These are phyloP conservation scores for Dynastes maya DNA, from an alignment of 2,888 invertebrate genomes.

Conservation along the genomic window DNA sequence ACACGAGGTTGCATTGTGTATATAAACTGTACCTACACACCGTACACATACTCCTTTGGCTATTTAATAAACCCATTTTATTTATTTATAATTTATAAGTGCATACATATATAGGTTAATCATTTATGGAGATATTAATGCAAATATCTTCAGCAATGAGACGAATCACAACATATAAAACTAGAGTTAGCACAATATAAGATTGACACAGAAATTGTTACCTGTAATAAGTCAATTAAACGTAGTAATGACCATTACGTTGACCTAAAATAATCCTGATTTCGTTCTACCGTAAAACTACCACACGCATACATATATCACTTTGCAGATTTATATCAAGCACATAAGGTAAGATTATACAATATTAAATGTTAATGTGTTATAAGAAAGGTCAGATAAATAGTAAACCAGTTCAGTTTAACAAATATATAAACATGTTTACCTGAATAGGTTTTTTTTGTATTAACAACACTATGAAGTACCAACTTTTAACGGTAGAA, in stretches of 20 bases:
- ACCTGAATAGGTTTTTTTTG: conserved; percentile 25
- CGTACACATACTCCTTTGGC: no score
- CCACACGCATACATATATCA: neutral
- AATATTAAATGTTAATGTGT: conserved; percentile 28
- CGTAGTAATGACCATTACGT: neutral
- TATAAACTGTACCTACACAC: no score
- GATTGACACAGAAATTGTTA: neutral
- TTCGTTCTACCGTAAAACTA: neutral
- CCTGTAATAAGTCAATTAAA: neutral
- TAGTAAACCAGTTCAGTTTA: conserved; percentile 40
- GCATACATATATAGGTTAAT: no score
- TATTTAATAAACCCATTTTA: no score
- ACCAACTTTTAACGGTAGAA: conserved; percentile 30
- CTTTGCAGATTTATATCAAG: neutral
- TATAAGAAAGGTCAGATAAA: conserved; percentile 40
- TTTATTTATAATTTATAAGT: no score
- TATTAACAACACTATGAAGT: conserved; percentile 13
- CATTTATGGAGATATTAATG: no score
- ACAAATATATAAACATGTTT: conserved; percentile 41
- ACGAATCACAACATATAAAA: no score
- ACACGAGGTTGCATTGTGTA: no score
- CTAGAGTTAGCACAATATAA: no score
- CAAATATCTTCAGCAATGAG: no score
- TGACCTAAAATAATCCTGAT: conserved; percentile 12
- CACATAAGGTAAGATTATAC: conserved; percentile 25